Evolutionary conservation across 2,888 invertebrate genomes (phyloP), one percentile per base, ranked within the genome.

Genomic region (Eurytoma adleriae): DNA sequence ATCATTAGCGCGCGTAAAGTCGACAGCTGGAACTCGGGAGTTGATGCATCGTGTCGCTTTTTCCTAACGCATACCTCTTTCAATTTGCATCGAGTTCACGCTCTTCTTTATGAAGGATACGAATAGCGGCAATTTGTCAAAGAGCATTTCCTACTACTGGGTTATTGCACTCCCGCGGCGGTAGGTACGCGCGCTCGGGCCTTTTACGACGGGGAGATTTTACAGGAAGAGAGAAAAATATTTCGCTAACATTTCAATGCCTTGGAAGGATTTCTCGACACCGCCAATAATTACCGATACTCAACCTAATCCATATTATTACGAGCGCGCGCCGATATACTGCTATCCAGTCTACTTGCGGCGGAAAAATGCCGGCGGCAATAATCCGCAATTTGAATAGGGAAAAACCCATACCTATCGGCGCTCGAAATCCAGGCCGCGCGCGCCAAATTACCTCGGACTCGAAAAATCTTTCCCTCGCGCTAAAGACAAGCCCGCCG

Each of bases 81-180:
- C 72, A 73, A 73, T 73, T 73, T 73, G 72, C 72, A 73, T 73
- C 62, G 62, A 73, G 27, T 73, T 73, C 54, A 18, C 72, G 72
- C 64, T n/a, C 52, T 27, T 61, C 24, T 16, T 12, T 24, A 3
- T 24, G 24, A 59, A 50, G 27, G 62, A 64, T 52, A 73, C 20
- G 62, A 27, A 73, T 64, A 64, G 24, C 27, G 18, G 62, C 64
- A 73, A 73, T 73, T 73, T 73, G 62, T 62, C 54, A 16, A 62
- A 61, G 50, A 27, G 30, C 16, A 64, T 73, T 54, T 54, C 72
- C 24, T 64, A 24, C 71, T 27, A 40, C 5, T 40, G 40, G 54
- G 61, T 72, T 61, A 16, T 13, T 16, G n/a, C 14, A 13, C 24
- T 16, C n/a, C 40, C 40, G 24, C 40, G 16, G 12, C 48, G 16